phyloP scores from a whole-genome alignment of 1,140 invertebrate species.

The Euglossa dilemma region DNA sequence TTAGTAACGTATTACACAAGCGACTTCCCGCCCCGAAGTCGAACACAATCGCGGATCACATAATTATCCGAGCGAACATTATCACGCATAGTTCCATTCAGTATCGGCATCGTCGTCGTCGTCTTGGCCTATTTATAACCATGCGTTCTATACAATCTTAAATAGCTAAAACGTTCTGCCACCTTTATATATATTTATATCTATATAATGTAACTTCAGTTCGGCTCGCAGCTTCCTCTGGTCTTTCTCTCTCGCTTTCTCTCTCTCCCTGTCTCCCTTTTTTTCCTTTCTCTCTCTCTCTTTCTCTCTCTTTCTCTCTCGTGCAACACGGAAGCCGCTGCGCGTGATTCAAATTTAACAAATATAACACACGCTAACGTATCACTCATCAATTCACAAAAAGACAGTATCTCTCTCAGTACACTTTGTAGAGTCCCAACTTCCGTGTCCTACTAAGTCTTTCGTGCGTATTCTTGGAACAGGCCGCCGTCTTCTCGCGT shows the following conservation, averaged over 20 bases:
- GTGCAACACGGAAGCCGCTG: not conserved
- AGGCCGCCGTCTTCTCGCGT: not conserved
- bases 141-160: conserved; percentile 78
- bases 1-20: conserved; percentile 70
- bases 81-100: conserved; percentile 30
- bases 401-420: not conserved
- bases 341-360: conserved; percentile 40
- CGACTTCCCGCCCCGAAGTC: conserved; percentile 48
- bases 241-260: not conserved
- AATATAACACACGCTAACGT: conserved; percentile 38
- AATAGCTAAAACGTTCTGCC: conserved; percentile 67
- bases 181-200: conserved; percentile 64
- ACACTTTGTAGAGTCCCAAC: not conserved
- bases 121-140: conserved; percentile 68
- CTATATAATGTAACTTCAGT: conserved; percentile 69
- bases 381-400: conserved; percentile 8
- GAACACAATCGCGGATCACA: conserved; percentile 33
- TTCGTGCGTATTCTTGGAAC: not conserved
- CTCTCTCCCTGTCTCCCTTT: not conserved
- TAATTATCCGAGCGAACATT: conserved; percentile 44
- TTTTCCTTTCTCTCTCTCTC: too few relatives aligned
- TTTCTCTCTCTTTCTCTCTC: not conserved
- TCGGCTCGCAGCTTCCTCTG: not conserved
- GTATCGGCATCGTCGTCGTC: conserved; percentile 36
- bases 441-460: not conserved